These are phyloP conservation scores for Drosophila borborema DNA, from an alignment of 2,888 invertebrate species.

Conservation along the genomic window DNA sequence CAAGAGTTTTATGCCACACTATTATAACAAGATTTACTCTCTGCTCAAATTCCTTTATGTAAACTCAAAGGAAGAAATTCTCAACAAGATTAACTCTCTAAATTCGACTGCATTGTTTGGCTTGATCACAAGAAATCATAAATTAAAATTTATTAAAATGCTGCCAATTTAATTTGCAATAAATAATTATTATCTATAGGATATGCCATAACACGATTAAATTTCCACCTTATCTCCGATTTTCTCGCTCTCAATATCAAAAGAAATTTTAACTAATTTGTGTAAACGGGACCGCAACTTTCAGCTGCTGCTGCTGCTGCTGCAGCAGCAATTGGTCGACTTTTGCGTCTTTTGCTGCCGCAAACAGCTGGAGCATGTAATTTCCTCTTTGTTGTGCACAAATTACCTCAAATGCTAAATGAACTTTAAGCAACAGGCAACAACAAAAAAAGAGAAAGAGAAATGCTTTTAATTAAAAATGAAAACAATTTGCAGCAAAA, in stretches of 20 bases:
- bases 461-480: conserved; percentile 65
- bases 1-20: too few relatives aligned
- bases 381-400: conserved; percentile 51
- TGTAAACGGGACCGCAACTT: conserved; percentile 1
- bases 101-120: too few relatives aligned
- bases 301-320: neutral
- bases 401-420: conserved; percentile 56
- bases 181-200: too few relatives aligned
- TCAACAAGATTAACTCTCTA: too few relatives aligned
- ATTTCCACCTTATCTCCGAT: neutral
- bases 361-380: conserved; percentile 38
- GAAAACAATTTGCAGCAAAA: conserved; percentile 67
- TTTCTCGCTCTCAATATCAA: neutral
- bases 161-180: too few relatives aligned
- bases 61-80: too few relatives aligned
- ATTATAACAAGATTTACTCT: too few relatives aligned
- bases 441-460: neutral
- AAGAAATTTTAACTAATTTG: conserved; percentile 1
- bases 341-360: conserved; percentile 9
- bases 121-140: too few relatives aligned
- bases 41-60: too few relatives aligned
- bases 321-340: neutral
- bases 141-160: too few relatives aligned
- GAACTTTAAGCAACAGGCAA: conserved; percentile 27
- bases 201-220: neutral